phyloP scores from a whole-genome alignment of 2,888 invertebrate species.

The Epinotia brunnichana region DNA sequence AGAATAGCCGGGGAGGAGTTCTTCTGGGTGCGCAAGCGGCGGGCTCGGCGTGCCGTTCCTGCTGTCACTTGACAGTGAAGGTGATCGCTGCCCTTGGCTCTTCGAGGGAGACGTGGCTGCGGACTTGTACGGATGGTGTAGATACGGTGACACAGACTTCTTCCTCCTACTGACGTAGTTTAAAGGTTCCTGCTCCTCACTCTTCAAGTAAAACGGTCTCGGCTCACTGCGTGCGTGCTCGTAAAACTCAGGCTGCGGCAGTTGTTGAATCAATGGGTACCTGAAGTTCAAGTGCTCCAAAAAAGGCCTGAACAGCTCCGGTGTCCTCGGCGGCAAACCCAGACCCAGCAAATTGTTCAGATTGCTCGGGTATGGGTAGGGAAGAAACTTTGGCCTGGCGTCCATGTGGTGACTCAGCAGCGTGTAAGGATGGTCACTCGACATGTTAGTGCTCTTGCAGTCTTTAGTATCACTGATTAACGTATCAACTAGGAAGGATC shows the following conservation, averaged over 20 bases:
- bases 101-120: slow-evolving; percentile 70
- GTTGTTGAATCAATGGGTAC: slow-evolving; percentile 72
- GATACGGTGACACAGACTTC: slow-evolving; percentile 75
- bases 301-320: slow-evolving; percentile 79
- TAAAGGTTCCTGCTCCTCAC: slow-evolving; percentile 68
- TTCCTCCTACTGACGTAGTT: slow-evolving; percentile 69
- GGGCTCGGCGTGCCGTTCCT: slow-evolving; percentile 84
- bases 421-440: slow-evolving; percentile 74
- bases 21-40: slow-evolving; percentile 75
- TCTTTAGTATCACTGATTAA: slow-evolving; percentile 87
- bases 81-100: slow-evolving; percentile 74
- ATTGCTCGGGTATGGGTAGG: slow-evolving; percentile 86
- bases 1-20: slow-evolving; percentile 74
- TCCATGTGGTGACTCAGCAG: slow-evolving; percentile 69
- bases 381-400: slow-evolving; percentile 79
- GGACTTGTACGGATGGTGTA: slow-evolving; percentile 74
- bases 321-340: slow-evolving; percentile 81
- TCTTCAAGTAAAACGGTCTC: slow-evolving; percentile 65
- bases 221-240: slow-evolving; percentile 61
- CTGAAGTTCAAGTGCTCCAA: slow-evolving; percentile 76
- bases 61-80: slow-evolving; percentile 76
- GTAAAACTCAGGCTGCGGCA: slow-evolving; percentile 70
- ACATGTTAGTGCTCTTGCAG: slow-evolving; percentile 66
- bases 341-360: slow-evolving; percentile 86
- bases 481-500: slow-evolving; percentile 92